Base-by-base conservation (phyloP, 2,797 vertebrate genomes). In the Enteromius treurensis region DNA sequence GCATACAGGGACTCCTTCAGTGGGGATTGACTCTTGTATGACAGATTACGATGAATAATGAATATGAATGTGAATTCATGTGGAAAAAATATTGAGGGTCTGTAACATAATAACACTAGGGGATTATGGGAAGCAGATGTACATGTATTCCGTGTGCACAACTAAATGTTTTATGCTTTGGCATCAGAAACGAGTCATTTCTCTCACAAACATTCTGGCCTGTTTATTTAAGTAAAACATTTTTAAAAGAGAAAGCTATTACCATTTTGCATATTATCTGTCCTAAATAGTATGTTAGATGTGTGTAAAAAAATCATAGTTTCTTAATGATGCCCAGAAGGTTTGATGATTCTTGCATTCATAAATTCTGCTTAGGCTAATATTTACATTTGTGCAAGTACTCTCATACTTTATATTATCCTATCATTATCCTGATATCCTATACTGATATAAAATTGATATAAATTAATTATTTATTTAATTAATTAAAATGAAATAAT, bases 1-100 rank as follows among this genome's bases (percentile, higher is more conserved):
- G 40, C n/a, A 64, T 47, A n/a, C 26, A 64, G 67, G 65, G 32
- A 19, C 53, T 64, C 79, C 67, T 65, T 73, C 40, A 60, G 55
- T 32, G 40, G 17, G 19, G 40, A 81, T 62, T 64, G 69, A 51
- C 75, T 67, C 60, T 58, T 73, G 29, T 53, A 60, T 70, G 47
- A 69, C 40, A 79, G 45, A 75, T 83, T 67, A 64, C 3, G 11
- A 45, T 79, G 62, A 79, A 86, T 80, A 67, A 69, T 77, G 32
- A 45, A 85, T 69, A 53, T 45, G 47, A 82, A 78, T 81, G 26
- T 55, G 64, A 14, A 69, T 53, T 85, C 45, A 80, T 77, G 78
- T 49, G 29, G 19, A 74, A 74, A 74, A 19, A 53, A 37, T 74
- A 55, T 74, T 21, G 53, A 37, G 68, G 60, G 32, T 26, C 15